Base-by-base conservation (phyloP, 2,888 invertebrate genomes). In the Tinea trinotella region DNA sequence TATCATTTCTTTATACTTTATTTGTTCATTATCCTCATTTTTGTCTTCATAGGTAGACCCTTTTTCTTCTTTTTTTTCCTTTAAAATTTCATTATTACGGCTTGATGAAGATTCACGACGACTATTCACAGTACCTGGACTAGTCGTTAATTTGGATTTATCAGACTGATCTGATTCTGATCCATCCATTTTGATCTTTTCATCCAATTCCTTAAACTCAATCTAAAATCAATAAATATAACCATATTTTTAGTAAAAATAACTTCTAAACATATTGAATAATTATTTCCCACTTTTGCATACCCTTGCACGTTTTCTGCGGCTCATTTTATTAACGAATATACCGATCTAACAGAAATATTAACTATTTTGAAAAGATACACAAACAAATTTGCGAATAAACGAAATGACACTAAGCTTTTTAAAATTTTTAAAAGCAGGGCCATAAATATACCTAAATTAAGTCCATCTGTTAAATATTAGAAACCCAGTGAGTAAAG, bases 11-110 rank as follows among this genome's bases (percentile, higher is more conserved):
- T 76, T 81, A 56, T 82, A 84, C 56, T 80, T 78, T 35, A 86
- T 73, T 68, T 92, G 91, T 71, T 92, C 92, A 36, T 90, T 86
- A 70, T 92, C 92, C 54, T 91, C 91, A 58, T 85, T 89, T 63
- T 88, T 89, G 9, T 76, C 75, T 54, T 84, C 82, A 30, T 55
- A 48, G n/a, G 66, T 57, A 6, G 75, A 70, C 35, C 76, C 70
- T 55, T 83, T 79, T 4, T 87, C 87, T 52, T 87, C 86, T 62
- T 85, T 83, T 56, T 87, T 85, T 64, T 76, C 76, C 59, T 87
- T 88, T 0, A 67, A 60, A 56, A 71, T 71, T 4, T 82, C 76
- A 55, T 78, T 76, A 1, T 81, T 78, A 2, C 83, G 80, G 56
- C 87, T 83, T 0, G 87, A 82, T n/a, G 87, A 76, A 0, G 88